Percentiles rank a stretch among this genome's conserved stretches.
Evolutionary conservation across 2,113 vertebrate species (phyloP).

Genomic region (Rhinopomastus cyanomelas): DNA sequence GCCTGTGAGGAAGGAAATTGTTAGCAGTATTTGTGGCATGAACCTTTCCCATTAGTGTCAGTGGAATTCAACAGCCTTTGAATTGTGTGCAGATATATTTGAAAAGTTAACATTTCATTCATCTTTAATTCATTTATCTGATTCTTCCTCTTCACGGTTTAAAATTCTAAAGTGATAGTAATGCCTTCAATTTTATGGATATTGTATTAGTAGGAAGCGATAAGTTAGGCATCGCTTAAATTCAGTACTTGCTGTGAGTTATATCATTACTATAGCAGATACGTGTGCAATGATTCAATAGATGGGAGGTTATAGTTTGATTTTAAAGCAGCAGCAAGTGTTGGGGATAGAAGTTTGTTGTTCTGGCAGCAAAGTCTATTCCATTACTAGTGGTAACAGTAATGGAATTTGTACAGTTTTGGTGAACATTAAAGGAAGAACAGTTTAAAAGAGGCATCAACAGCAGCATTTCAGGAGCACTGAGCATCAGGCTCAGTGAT

Average conservation of each 20-base stretch:
- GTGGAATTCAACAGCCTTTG: not conserved
- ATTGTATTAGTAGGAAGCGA: not conserved
- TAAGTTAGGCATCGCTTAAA: not conserved
- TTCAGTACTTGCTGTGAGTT: not conserved
- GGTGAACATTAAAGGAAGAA: not conserved
- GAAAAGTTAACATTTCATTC: too few species aligned
- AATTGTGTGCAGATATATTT: not conserved
- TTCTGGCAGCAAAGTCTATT: not conserved
- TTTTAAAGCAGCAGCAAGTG: not conserved
- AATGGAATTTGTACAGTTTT: not conserved
- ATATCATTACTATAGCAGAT: not conserved
- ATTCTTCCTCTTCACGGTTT: conserved; percentile 3
- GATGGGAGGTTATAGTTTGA: not conserved
- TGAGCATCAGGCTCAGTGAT: not conserved
- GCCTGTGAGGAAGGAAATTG: not conserved
- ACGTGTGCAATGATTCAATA: not conserved
- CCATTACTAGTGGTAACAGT: not conserved
- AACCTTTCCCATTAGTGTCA: not conserved
- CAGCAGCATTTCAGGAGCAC: not conserved
- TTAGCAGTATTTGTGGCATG: not conserved
- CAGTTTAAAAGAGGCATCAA: not conserved
- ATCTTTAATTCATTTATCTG: too few species aligned
- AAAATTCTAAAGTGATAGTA: not conserved
- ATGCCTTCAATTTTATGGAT: not conserved
- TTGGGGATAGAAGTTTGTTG: not conserved